Percentiles rank a stretch among this genome's conserved stretches.
phyloP scores from a whole-genome alignment of 2,113 vertebrate genomes.

The Sula dactylatra region DNA sequence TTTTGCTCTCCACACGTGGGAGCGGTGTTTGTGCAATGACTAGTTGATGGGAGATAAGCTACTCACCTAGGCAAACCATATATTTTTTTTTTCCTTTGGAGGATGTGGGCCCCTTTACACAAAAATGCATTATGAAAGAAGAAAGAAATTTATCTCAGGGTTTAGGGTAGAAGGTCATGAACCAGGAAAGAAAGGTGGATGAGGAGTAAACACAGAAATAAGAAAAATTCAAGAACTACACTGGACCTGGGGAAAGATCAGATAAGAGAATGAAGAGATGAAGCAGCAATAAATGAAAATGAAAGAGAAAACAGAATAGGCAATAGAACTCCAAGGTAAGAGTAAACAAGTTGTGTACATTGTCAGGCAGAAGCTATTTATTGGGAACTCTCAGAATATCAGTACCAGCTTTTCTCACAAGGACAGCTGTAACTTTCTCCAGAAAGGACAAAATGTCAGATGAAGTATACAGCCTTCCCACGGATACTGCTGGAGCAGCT shows the following conservation, averaged over 20 bases:
- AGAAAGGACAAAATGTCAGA: background rate
- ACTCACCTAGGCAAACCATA: background rate
- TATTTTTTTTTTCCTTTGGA: background rate
- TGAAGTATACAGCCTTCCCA: background rate
- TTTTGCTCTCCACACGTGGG: background rate
- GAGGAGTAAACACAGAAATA: background rate
- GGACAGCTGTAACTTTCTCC: background rate
- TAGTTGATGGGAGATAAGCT: background rate
- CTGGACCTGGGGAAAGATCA: background rate
- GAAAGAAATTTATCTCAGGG: background rate
- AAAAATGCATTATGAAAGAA: background rate
- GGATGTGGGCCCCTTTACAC: background rate
- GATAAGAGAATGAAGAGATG: background rate
- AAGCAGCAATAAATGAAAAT: background rate
- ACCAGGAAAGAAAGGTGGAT: background rate
- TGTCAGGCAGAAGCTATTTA: background rate
- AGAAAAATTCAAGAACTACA: background rate
- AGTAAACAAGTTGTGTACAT: background rate
- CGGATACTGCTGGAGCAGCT: background rate
- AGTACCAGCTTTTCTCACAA: background rate
- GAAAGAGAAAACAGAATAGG: background rate
- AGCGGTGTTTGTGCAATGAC: background rate
- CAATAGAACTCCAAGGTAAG: background rate
- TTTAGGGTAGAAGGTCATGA: background rate
- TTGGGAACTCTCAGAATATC: background rate